Percentiles rank a stretch among this genome's conserved stretches.
Conservation (phyloP, 2,888 invertebrate genomes). For the Agrotis puta region DNA sequence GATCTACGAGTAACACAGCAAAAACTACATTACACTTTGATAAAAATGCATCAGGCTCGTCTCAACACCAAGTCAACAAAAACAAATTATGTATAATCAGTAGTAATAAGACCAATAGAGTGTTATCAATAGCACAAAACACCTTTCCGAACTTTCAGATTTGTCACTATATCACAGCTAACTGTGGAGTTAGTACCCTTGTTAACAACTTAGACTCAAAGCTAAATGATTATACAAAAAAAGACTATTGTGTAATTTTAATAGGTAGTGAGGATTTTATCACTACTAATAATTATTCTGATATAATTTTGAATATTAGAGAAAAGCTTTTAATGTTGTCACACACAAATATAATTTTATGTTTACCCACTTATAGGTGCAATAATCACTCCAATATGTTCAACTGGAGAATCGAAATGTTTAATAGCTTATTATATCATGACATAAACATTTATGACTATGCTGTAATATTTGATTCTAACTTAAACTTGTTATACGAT, state of each 20-base stretch:
- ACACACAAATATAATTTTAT: slow-evolving; percentile 4
- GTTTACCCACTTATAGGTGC: slow-evolving; percentile 1
- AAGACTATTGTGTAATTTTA: slow-evolving; percentile 9
- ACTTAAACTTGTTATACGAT: slow-evolving; percentile 5
- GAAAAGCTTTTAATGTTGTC: slow-evolving; percentile 5
- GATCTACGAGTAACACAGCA: not conserved
- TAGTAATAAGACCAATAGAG: slow-evolving; percentile 4
- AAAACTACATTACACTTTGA: not conserved
- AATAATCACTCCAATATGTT: slow-evolving; percentile 9
- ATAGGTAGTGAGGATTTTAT: slow-evolving; percentile 5
- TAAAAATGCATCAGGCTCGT: not conserved
- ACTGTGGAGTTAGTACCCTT: slow-evolving; percentile 10
- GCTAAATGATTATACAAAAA: not conserved
- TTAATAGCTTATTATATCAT: slow-evolving; percentile 18
- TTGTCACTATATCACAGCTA: not conserved
- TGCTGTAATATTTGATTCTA: slow-evolving; percentile 17
- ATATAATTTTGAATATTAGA: not conserved
- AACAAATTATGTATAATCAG: slow-evolving; percentile 1
- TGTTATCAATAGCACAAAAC: not conserved
- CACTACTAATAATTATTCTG: not conserved
- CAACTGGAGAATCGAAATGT: slow-evolving; percentile 28
- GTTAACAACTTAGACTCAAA: not conserved
- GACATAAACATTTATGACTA: slow-evolving; percentile 18
- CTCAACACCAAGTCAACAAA: not conserved
- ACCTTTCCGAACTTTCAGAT: not conserved